Percentiles rank a stretch among this genome's conserved stretches.
phyloP scores from a whole-genome alignment of 1,140 invertebrate species.

The Anoplolepis gracilipes region DNA sequence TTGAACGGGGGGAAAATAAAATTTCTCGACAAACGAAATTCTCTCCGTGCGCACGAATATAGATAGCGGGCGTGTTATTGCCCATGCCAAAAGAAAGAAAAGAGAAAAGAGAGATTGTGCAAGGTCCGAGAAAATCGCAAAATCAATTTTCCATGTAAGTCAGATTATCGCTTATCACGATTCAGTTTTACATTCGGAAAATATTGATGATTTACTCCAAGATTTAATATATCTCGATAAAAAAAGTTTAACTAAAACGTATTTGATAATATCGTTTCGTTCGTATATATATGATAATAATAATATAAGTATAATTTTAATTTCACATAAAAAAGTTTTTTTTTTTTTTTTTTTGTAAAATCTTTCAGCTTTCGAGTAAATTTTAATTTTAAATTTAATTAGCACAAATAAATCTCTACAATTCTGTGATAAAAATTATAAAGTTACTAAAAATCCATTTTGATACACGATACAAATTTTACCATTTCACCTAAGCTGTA shows the following conservation, averaged over 20 bases:
- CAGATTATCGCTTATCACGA: slow-evolving; percentile 28
- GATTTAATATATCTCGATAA: neutral
- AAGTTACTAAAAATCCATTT: neutral
- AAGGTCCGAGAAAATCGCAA: slow-evolving; percentile 43
- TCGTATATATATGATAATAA: neutral
- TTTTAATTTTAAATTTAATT: neutral
- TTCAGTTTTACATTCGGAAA: slow-evolving; percentile 20
- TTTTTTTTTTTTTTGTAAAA: too few relatives aligned
- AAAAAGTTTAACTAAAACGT: slow-evolving; percentile 28
- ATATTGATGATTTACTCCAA: slow-evolving; percentile 11
- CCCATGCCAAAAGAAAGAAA: neutral
- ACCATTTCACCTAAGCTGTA: neutral
- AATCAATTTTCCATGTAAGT: slow-evolving; percentile 45
- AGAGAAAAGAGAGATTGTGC: slow-evolving; percentile 21
- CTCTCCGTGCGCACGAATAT: neutral
- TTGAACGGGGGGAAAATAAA: slow-evolving; percentile 67
- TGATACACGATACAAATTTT: slow-evolving; percentile 12
- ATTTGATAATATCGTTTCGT: neutral
- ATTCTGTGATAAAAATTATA: neutral
- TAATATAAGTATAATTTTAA: neutral
- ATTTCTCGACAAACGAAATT: slow-evolving; percentile 57
- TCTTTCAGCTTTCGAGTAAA: neutral
- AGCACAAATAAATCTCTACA: neutral
- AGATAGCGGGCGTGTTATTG: slow-evolving; percentile 53
- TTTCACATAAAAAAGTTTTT: neutral